Evolutionary conservation across 2,113 vertebrate species (phyloP).

Genomic region (Pygoscelis adeliae): DNA sequence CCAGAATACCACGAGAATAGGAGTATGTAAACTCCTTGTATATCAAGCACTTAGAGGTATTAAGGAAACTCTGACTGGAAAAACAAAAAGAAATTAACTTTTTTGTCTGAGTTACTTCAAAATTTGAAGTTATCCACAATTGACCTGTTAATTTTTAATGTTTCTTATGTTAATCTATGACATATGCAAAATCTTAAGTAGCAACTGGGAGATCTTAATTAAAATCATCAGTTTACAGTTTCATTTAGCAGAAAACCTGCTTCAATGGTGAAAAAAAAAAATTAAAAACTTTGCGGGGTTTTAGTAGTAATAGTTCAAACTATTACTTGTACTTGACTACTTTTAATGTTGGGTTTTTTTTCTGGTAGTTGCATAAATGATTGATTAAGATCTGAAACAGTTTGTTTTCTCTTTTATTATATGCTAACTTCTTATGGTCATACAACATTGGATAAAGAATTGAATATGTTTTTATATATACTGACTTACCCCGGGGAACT

Average conservation of each 20-base stretch:
- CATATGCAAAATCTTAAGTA: background rate
- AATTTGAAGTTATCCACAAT: background rate
- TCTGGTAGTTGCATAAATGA: background rate
- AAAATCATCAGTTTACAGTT: background rate
- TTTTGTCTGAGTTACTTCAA: background rate
- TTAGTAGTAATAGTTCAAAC: background rate
- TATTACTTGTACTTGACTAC: background rate
- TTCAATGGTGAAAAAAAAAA: background rate
- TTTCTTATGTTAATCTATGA: background rate
- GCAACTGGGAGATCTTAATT: background rate
- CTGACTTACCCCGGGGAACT: background rate
- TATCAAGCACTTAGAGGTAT: background rate
- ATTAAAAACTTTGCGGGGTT: background rate
- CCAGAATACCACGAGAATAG: background rate
- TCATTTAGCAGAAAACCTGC: background rate
- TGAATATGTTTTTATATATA: background rate
- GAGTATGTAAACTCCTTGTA: background rate
- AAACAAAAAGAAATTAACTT: background rate
- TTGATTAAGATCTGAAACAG: background rate
- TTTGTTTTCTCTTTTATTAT: background rate
- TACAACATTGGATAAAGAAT: background rate
- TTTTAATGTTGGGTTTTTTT: background rate
- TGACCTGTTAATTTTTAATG: background rate
- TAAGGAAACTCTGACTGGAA: background rate
- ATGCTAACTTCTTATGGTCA: rapidly evolving